Base-by-base conservation (phyloP, 2,888 invertebrate species). In the Orthosia incerta region DNA sequence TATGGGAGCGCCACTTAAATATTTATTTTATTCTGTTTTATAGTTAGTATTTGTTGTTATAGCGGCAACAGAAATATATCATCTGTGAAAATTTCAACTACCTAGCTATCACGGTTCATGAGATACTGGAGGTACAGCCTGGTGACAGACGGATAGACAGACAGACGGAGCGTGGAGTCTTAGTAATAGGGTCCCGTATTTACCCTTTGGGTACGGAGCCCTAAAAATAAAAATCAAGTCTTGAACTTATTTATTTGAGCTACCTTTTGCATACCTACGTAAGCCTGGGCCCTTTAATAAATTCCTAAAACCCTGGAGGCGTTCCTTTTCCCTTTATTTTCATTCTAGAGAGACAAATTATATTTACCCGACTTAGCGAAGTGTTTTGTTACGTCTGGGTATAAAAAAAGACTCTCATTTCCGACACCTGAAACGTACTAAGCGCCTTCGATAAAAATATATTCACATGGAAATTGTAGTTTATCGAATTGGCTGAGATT, bases 401-500 rank as follows among this genome's bases (percentile, higher is more conserved):
- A 57, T 73, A 80, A 71, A 75, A 74, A 61, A 59, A 23, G 20
- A 65, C n/a, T 18, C 50, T 73, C 59, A 68, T 70, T 69, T 53
- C 23, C 23, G 50, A 67, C 73, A 77, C 75, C 76, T 83, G 79
- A 75, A 73, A 62, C 59, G 68, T 55, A 65, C 26, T 63, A 48
- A 73, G 71, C 51, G 56, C 57, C 31, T 71, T 55, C 60, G 62
- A 71, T 72, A 80, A 84, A 80, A 86, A 83, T 83, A 86, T 85
- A 86, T 84, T 86, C 83, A 78, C 83, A 86, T 83, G 80, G 76
- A 86, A 86, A 86, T 87, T 79, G 84, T 85, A 86, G 87, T 88
- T 88, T 84, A 84, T 87, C 76, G 81, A 86, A 87, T 87, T 84
- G 83, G 86, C 80, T 88, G 85, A 87, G 88, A 92, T 91, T 91